Base-by-base conservation (phyloP, 2,797 vertebrate species). In the Steatocranus sp. region DNA sequence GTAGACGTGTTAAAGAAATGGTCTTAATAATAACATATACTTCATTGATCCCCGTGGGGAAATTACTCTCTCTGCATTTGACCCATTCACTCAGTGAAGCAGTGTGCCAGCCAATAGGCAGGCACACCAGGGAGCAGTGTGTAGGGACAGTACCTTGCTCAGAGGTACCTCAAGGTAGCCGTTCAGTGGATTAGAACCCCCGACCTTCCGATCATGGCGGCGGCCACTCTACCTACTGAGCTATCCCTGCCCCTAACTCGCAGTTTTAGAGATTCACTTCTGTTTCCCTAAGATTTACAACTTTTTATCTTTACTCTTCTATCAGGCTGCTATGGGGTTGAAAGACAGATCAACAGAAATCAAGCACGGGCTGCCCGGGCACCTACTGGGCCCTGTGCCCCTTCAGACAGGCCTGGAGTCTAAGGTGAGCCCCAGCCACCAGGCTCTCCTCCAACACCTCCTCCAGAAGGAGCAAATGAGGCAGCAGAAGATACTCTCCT, bases 391-490 rank as follows among this genome's bases (percentile, higher is more conserved):
- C 30, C 96, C 95, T 12, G 91, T 97, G 76, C 95, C 97, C 8
- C 92, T 98, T 0, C 96, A 97, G 17, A 94, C 97, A 1, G 82
- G 96, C 87, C 96, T 98, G 85, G 98, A 99, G 86, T 97, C 97
- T 75, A 99, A 99, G 91, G 97, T 97, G 83, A 98, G 97, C 92
- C 97, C 97, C 95, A 98, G 98, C 93, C 99, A 99, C 89, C 98
- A 99, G 90, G 98, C 98, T 75, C 97, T 99, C 46, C 96, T 99
- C 86, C 98, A 99, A 75, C 99, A 99, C 93, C 96, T 99, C 80
- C 96, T 99, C 78, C 91, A 99, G 95, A 99, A 99, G 93, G 98
- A 99, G 90, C 98, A 99, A 93, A 98, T 99, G 95, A 96, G 98
- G 80, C 98, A 99, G 86, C 98, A 99, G 89, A 99, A 98, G 95